Conservation (phyloP, 2,797 vertebrate species). For the Gallinago nigripennis region DNA sequence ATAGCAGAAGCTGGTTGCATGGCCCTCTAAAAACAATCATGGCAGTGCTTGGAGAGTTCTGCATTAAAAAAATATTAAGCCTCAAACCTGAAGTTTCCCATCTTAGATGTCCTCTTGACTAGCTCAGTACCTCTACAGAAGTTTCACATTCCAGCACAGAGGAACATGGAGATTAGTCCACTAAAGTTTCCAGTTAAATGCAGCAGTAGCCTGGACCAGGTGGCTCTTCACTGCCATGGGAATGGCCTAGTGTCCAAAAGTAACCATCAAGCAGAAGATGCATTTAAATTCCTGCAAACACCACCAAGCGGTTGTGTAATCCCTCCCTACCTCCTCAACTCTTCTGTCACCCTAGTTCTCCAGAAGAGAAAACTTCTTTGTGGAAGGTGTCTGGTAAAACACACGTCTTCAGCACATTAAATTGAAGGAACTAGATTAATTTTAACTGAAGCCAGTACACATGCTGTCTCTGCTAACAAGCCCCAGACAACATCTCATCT, state of each 20-base stretch:
- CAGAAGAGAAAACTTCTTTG: background rate
- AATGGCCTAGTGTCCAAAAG: background rate
- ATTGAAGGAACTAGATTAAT: background rate
- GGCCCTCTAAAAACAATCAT: background rate
- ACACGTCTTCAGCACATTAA: rapidly evolving
- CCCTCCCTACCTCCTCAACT: background rate
- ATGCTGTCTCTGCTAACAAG: background rate
- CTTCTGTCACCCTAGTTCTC: background rate
- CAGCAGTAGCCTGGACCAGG: background rate
- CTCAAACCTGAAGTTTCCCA: background rate
- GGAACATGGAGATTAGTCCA: background rate
- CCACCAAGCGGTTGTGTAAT: background rate
- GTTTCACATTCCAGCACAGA: background rate
- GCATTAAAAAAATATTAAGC: background rate
- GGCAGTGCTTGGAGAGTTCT: background rate
- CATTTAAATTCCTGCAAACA: background rate
- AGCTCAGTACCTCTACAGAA: background rate
- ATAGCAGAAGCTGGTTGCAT: background rate
- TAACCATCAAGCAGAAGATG: background rate
- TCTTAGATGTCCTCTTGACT: background rate
- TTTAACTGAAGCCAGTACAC: background rate
- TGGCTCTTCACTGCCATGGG: background rate
- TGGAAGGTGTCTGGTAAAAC: background rate
- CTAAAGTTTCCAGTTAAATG: background rate
- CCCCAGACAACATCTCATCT: background rate